Base-by-base conservation (phyloP, 2,113 vertebrate genomes). In the Dolichallabes microphthalmus region DNA sequence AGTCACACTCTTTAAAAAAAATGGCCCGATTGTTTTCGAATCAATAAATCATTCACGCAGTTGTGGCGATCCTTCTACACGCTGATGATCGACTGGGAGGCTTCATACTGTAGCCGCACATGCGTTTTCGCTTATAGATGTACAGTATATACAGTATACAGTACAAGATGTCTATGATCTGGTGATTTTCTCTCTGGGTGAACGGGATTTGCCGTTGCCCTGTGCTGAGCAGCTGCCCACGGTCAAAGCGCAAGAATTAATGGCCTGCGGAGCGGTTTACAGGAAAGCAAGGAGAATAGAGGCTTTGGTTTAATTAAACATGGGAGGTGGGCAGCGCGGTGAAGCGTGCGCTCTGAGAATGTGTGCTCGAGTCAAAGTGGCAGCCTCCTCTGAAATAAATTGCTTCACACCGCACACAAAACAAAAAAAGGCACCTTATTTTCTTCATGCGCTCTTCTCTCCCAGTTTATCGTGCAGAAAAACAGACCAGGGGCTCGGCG, bases 251-350 rank as follows among this genome's bases (percentile, higher is more conserved):
- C 68, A 66, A 55, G 78, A 86, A 84, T 86, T 82, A 86, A 88
- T 88, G 82, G 85, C 86, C 53, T 81, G 75, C 85, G 77, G 76
- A 84, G 61, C 63, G 71, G 80, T 86, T 88, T 86, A 88, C 78
- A 4, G 63, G 78, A 88, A 85, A 82, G 60, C 53, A 78, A 69
- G 71, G 55, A 71, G 71, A 88, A 86, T 39, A 84, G 30, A 73
- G 82, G 80, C 87, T 86, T 63, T n/a, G 64, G 74, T 71, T 88
- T 88, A 88, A 88, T 88, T 88, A 88, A 86, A 86, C 63, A 78
- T 55, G 60, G 76, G 58, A 84, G 77, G 77, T 85, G 83, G 60
- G 79, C 79, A 81, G 60, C 14, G 14, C 39, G 25, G 60, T 64
- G 79, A 52, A 64, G 79, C 25, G 57, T 80, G 25, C 79, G 22